These are phyloP conservation scores for Rhabdomys dilectus DNA, from an alignment of 2,113 vertebrate species.

Conservation along the genomic window DNA sequence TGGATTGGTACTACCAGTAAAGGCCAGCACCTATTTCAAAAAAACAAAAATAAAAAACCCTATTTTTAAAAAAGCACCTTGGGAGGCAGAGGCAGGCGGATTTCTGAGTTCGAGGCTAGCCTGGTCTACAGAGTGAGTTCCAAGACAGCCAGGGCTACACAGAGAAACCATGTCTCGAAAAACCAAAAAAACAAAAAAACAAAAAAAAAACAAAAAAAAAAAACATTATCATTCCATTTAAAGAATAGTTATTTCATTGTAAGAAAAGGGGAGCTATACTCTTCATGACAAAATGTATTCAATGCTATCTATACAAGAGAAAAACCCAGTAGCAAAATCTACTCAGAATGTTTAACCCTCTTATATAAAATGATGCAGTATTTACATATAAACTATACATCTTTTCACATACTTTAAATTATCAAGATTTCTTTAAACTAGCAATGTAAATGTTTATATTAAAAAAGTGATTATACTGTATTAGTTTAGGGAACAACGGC, in stretches of 20 bases:
- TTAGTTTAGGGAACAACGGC: not conserved
- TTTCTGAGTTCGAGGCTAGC: too few relatives aligned
- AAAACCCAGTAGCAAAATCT: not conserved
- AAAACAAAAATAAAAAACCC: not conserved
- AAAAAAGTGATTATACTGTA: not conserved
- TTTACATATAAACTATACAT: not conserved
- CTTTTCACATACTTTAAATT: not conserved
- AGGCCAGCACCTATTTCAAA: constrained; percentile 39
- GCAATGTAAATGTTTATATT: not conserved
- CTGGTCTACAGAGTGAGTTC: too few relatives aligned
- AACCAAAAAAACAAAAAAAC: too few relatives aligned
- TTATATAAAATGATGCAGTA: not conserved
- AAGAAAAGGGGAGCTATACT: not conserved
- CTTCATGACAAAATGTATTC: constrained; percentile 25
- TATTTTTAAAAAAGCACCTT: not conserved
- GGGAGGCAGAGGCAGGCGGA: too few relatives aligned
- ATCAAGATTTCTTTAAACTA: not conserved
- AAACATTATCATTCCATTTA: constrained; percentile 18
- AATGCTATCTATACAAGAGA: not conserved
- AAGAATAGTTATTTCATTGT: not conserved
- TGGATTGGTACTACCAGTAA: not conserved
- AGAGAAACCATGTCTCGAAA: too few relatives aligned
- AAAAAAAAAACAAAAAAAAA: not conserved
- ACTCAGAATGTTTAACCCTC: not conserved
- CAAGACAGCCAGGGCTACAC: too few relatives aligned